Evolutionary conservation across 2,113 vertebrate genomes (phyloP).

Genomic region (Pterocles orientalis): DNA sequence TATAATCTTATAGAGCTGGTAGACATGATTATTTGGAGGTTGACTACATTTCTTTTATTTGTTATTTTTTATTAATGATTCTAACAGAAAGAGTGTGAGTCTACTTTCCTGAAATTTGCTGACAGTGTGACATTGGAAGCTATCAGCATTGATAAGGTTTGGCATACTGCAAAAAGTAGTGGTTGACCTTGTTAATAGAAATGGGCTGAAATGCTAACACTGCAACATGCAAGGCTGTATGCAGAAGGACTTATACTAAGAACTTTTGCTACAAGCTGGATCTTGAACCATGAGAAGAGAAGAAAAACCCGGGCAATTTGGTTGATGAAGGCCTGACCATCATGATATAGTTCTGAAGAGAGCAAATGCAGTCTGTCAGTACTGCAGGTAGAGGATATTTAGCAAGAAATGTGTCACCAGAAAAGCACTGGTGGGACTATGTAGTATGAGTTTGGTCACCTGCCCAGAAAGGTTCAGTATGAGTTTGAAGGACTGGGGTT

Average conservation of each 20-base stretch:
- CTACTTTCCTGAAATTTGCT: background rate
- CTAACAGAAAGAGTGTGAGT: background rate
- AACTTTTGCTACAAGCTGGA: background rate
- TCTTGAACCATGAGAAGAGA: background rate
- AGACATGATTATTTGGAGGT: background rate
- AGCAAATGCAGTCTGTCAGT: background rate
- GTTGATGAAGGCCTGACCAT: background rate
- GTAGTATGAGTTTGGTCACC: accelerated
- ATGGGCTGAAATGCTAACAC: background rate
- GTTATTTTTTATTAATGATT: background rate
- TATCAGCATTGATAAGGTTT: background rate
- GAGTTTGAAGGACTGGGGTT: background rate
- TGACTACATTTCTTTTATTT: background rate
- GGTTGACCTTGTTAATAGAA: background rate
- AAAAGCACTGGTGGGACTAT: background rate
- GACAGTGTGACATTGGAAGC: background rate
- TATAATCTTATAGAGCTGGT: background rate
- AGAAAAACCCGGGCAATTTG: background rate
- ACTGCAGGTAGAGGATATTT: background rate
- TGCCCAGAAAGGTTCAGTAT: background rate
- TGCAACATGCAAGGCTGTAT: background rate
- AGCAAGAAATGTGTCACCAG: accelerated
- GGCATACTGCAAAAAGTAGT: background rate
- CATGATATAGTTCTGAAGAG: background rate
- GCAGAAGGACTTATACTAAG: background rate